Base-by-base conservation (phyloP, 1,140 invertebrate species). In the Lepidurus arcticus region DNA sequence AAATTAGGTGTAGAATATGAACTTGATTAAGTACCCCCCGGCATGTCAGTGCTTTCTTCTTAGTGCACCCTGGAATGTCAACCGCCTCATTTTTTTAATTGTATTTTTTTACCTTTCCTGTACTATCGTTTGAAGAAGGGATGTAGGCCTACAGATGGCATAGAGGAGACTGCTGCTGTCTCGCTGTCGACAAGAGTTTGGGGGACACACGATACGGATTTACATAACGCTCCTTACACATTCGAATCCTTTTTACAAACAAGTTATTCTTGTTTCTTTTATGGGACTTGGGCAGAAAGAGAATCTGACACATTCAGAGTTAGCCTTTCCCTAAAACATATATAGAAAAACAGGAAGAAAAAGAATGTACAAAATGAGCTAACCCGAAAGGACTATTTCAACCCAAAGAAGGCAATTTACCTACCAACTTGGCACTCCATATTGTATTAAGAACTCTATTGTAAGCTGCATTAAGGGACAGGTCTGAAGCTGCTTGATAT, bases 231-330 rank as follows among this genome's bases (percentile, higher is more conserved):
- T 65, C 53, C 53, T 65, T 65, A 65, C 13, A 21, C 16, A 65
- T 65, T 65, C 53, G 21, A 65, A 21, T n/a, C 53, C 53, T 65
- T 65, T 34, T 65, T 65, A 65, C 53, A 65, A 65, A 65, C 53
- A 65, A 65, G 53, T 65, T 65, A 65, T 65, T 65, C 53, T 65
- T 65, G 53, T 65, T 65, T 65, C 53, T 65, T 65, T 65, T 65
- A 13, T n/a, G 21, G 16, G 53, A 65, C 53, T 65, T 21, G 13
- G 13, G 13, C 16, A 65, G 21, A 21, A 13, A 65, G 53, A 65
- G n/a, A 65, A 65, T n/a, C 53, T 65, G 53, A 65, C 53, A 65
- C 5, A 65, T 65, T 65, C 21, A 7, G 21, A 65, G 5, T 65
- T 65, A 21, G 53, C 53, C 53, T 65, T 65, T 65, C 53, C 34